Evolutionary conservation across 92 coral and sea anemone species (phyloP).

Genomic region (Zoanthus sansibaricus): DNA sequence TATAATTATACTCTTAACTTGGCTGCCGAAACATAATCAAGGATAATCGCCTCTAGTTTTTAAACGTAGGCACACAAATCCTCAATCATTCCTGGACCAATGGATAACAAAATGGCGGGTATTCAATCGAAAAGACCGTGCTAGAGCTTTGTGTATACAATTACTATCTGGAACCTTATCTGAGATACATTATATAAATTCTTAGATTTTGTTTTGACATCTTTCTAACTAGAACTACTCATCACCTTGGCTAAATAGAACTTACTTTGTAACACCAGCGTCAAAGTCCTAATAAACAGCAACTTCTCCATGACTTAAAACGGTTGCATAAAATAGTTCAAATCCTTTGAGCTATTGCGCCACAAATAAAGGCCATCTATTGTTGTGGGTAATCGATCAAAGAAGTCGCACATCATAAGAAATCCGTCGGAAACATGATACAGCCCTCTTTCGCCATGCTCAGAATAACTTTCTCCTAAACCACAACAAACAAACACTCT

Average conservation of each 20-base stretch:
- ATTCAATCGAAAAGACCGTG: neutral
- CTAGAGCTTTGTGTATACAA: neutral
- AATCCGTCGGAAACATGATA: constrained; percentile 36
- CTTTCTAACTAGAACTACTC: neutral
- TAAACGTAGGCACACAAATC: neutral
- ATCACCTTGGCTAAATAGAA: neutral
- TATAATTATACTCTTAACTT: too few relatives aligned
- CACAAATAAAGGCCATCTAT: constrained; percentile 1
- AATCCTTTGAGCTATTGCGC: neutral
- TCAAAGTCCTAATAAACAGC: neutral
- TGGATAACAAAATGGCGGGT: neutral
- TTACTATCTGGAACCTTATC: neutral
- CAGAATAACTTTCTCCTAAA: constrained; percentile 25
- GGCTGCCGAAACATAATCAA: neutral
- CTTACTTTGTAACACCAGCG: constrained; percentile 9
- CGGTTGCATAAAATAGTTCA: neutral
- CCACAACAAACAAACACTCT: constrained; percentile 26
- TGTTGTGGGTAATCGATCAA: constrained; percentile 29
- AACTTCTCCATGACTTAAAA: constrained; percentile 10
- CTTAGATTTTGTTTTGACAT: constrained; percentile 1
- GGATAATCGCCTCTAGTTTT: constrained; percentile 8
- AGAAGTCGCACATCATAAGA: constrained; percentile 5
- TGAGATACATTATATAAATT: constrained; percentile 1
- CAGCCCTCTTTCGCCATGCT: constrained; percentile 1
- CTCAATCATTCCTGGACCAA: neutral